phyloP scores from a whole-genome alignment of 2,113 vertebrate genomes.

The Benitochromis conjunctus region DNA sequence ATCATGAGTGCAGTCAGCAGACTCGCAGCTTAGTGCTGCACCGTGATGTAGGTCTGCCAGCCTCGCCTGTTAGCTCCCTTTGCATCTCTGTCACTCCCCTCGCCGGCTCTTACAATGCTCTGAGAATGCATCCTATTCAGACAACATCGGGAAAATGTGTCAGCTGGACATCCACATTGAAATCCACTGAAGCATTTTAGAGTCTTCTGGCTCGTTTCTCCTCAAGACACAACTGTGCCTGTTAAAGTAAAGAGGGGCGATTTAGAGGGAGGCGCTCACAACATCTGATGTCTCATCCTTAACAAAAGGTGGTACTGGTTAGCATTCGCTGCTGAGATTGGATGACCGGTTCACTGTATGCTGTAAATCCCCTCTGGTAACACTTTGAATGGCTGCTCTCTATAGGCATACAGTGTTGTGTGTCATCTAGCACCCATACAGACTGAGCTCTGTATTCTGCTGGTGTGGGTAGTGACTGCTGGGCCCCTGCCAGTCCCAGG shows the following conservation, averaged over 20 bases:
- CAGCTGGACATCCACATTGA: conserved; percentile 54
- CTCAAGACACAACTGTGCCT: conserved; percentile 44
- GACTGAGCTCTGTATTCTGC: conserved; percentile 38
- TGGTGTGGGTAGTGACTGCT: conserved; percentile 17
- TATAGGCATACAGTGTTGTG: conserved; percentile 2
- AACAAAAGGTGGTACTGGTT: conserved; percentile 59
- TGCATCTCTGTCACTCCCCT: conserved; percentile 39
- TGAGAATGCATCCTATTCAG: conserved; percentile 50
- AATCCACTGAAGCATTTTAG: conserved; percentile 63
- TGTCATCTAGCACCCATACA: conserved; percentile 28
- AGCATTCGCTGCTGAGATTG: conserved; percentile 51
- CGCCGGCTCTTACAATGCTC: conserved; percentile 18
- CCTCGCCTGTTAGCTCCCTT: conserved; percentile 34
- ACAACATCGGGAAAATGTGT: conserved; percentile 51
- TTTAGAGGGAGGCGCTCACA: conserved; percentile 49
- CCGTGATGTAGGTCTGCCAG: conserved; percentile 35
- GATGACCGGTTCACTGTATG: conserved; percentile 34
- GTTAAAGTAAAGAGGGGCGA: conserved; percentile 38
- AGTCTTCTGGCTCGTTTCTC: conserved; percentile 62
- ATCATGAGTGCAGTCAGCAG: conserved; percentile 16
- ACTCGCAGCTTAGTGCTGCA: conserved; percentile 35
- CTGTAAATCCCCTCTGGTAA: conserved; percentile 53
- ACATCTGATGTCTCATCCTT: conserved; percentile 59
- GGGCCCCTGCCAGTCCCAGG: conserved; percentile 51
- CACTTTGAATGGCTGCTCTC: conserved; percentile 46